Conservation (phyloP, 53 echinoderm and acorn worm species). For the Apostichopus leukothele region DNA sequence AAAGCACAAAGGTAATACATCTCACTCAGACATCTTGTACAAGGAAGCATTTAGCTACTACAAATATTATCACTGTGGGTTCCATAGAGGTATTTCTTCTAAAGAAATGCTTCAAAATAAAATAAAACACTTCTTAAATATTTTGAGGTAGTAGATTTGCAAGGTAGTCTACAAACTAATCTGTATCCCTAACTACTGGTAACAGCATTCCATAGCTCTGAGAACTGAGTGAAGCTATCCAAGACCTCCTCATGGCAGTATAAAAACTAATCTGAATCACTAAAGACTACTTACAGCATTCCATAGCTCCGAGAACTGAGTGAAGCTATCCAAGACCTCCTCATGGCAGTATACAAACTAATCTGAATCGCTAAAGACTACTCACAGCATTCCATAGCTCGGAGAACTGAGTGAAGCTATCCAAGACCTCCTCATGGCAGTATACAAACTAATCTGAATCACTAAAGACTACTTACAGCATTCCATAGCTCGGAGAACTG, state of each 20-base stretch:
- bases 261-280: not conserved
- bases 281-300: constrained; percentile 62
- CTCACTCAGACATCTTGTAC: no score
- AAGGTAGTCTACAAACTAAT: constrained; percentile 46
- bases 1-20: not conserved
- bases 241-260: constrained; percentile 82
- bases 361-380: not conserved
- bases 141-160: constrained; percentile 68
- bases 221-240: constrained; percentile 77
- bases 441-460: no score
- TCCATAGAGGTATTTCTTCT: no score
- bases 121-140: no score
- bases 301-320: constrained; percentile 87
- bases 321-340: constrained; percentile 82
- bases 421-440: constrained; percentile 65
- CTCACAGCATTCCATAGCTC: constrained; percentile 91
- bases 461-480: constrained; percentile 53
- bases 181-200: not conserved
- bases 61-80: no score
- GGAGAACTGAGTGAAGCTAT: constrained; percentile 77
- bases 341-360: constrained; percentile 69
- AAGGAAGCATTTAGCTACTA: no score
- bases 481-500: constrained; percentile 87
- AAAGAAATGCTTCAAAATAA: no score
- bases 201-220: constrained; percentile 91